Conservation (phyloP, 2,888 invertebrate genomes). For the Nebria salina region DNA sequence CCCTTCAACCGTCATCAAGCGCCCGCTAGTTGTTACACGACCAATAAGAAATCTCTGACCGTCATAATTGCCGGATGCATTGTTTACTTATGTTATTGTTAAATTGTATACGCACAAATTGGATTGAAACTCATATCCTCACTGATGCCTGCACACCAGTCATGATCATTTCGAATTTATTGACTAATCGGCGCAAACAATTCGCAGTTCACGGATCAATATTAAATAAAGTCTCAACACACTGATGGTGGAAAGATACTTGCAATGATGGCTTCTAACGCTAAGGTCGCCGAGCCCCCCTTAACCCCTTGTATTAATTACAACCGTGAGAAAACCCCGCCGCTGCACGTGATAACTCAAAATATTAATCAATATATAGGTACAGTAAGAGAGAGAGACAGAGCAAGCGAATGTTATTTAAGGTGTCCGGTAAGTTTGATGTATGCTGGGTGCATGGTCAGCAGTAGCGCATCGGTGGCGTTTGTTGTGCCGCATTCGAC, state of each 20-base stretch:
- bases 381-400: background rate
- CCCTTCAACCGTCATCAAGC: background rate
- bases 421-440: constrained; percentile 48
- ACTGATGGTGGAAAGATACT: no score
- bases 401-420: constrained; percentile 47
- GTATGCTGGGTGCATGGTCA: constrained; percentile 31
- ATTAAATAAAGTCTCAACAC: no score
- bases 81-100: background rate
- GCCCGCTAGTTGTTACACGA: background rate
- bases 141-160: no score
- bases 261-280: background rate
- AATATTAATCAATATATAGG: constrained; percentile 53
- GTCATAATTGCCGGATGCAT: background rate
- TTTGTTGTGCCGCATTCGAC: constrained; percentile 29
- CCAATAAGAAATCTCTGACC: background rate
- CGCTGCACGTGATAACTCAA: constrained; percentile 51
- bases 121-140: background rate
- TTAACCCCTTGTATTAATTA: constrained; percentile 52
- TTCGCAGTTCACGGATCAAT: no score
- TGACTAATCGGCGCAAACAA: no score
- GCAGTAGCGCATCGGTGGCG: constrained; percentile 45
- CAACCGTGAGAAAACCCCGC: constrained; percentile 51
- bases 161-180: no score
- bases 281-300: constrained; percentile 46
- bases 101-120: background rate